Evolutionary conservation across 2,888 invertebrate species (phyloP), one percentile per base, ranked within the genome.

Genomic region (Boloria euphrosyne): DNA sequence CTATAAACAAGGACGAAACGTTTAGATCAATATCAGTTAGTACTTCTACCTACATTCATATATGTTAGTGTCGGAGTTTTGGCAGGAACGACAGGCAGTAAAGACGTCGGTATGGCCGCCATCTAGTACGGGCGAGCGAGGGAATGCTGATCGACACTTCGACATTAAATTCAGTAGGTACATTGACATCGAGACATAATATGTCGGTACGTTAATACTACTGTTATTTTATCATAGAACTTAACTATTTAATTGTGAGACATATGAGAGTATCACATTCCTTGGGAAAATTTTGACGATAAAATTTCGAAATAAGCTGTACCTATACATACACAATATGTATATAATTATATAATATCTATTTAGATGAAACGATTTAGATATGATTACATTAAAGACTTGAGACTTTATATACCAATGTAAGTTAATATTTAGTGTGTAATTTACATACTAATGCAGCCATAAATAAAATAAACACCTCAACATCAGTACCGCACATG

Each of bases 51-150:
- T 38, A 10, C 31, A 38, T 38, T 7, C 10, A n/a, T 22, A 57
- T n/a, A 27, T 46, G 44, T 57, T n/a, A 49, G 17, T 38, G 16
- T 17, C 16, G 17, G 18, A 38, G 22, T 67, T 64, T 67, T 67
- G 67, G 62, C 69, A 68, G 54, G 43, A 71, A 72, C 70, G 70
- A 67, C 69, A 67, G 68, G 81, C 82, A 85, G 82, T 89, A 87
- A 84, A 87, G 85, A 87, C 87, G 84, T 79, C 85, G 84, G 82
- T 76, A 85, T 82, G 58, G 58, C 50, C 53, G 55, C 46, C 51
- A 55, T 62, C 16, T 50, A 54, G n/a, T 44, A 22, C 16, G 38
- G 14, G 17, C 27, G 49, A 14, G 18, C 49, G 49, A 38, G 66
- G 57, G 66, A 66, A 49, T 61, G 14, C 22, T 16, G 17, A 47